Base-by-base conservation (phyloP, 2,113 vertebrate species). In the Dromiciops gliroides region DNA sequence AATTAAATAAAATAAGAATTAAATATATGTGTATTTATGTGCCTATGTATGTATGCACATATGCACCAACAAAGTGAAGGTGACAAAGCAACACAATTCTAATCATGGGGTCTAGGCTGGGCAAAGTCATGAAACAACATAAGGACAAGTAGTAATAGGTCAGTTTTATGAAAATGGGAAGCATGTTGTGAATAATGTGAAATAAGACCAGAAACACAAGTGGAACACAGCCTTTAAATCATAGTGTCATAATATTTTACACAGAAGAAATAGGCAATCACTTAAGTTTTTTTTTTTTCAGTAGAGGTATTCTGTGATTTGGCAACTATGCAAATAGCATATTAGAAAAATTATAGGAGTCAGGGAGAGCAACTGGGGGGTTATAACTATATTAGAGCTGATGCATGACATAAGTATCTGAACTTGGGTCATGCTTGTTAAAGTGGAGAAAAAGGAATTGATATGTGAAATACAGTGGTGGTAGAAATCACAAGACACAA, bases 21-120 rank as follows among this genome's bases (percentile, higher is more conserved):
- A 3, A 3, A 0, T 53, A 9, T 26, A 23, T 52, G 22, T 47
- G 44, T 90, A 0, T 24, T 0, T 3, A 48, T 67, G 31, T 31
- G 12, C 37, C 2, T 67, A 31, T 67, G 22, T 52, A 10, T 56
- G 26, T 52, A 3, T 52, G 53, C 6, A 26, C 9, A 26, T 56
- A 56, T 26, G 25, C 53, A 9, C 1, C 31, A 67, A 37, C 3
- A 67, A 67, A 56, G 26, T 67, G 12, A 37, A n/a, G 31, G 12
- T 67, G 1, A 16, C 60, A 67, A 16, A 19, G 37, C 31, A n/a
- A n/a, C 31, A 67, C 37, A 56, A n/a, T 67, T 67, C 26, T 3
- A 67, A 67, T 12, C 11, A 37, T 16, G 11, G 31, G 11, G 31
- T 37, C 31, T 67, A 16, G 31, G 31, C 12, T 16, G 31, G 26